Evolutionary conservation across 1,140 invertebrate species (phyloP), one percentile per base, ranked within the genome.

Genomic region (Orchestia grillus): DNA sequence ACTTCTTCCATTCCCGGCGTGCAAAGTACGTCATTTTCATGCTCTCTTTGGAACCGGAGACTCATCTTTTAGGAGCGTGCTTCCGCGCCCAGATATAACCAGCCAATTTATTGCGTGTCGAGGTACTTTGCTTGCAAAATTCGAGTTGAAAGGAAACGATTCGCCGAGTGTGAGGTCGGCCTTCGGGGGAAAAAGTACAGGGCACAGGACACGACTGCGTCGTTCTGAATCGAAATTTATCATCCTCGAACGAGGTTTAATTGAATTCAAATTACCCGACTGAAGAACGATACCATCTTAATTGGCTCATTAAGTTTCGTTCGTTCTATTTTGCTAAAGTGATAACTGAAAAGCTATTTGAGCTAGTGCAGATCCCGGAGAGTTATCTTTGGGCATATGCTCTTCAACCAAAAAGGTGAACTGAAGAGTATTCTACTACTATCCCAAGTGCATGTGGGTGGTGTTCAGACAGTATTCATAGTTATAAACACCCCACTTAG

Each of bases 1-100:
- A 77, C 62, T 77, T 77, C 62, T 36, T 77, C 62, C 62, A 77
- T 77, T 77, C 36, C 62, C 62, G 62, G 1, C 62, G 62, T 36
- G 62, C 62, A 77, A 77, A 77, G 62, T 77, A 77, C 62, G 62
- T 77, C 62, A 77, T 77, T 77, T 77, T 77, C 62, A 77, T 77
- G 62, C 62, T 77, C 62, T 77, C 62, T 77, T 77, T 77, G 62
- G 62, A 36, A 77, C 15, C 62, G 62, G 15, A 77, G 62, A 77
- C 62, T 77, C 62, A 28, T 77, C 62, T 77, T 23, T 77, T 28
- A 77, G 36, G 62, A 77, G 62, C 62, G 36, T 23, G 15, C 62
- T 77, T 77, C 62, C 11, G 11, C 62, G 62, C 62, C 62, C 15
- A 77, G 62, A 77, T 77, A 77, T 77, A 77, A 77, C 62, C 62